phyloP scores from a whole-genome alignment of 2,797 vertebrate species.

The Hippocampus kuda region DNA sequence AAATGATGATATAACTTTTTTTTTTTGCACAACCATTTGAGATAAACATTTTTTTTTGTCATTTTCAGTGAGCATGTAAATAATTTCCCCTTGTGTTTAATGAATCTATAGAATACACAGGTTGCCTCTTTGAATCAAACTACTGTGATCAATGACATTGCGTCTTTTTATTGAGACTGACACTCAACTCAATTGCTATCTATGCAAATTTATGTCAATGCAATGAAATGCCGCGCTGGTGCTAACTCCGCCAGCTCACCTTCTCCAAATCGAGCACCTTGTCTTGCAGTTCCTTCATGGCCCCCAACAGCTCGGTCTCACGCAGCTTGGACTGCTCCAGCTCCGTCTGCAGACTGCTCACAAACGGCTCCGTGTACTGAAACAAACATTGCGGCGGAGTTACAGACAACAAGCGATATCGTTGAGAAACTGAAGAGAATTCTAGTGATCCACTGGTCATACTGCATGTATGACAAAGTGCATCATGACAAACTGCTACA shows the following conservation, averaged over 20 bases:
- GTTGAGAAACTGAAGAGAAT: not conserved
- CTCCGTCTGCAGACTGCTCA: conserved; percentile 77
- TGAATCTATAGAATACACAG: no score
- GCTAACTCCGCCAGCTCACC: conserved; percentile 53
- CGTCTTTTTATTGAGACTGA: not conserved
- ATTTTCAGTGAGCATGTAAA: no score
- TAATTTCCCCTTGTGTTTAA: no score
- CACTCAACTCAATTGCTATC: not conserved
- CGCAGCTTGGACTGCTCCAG: conserved; percentile 82
- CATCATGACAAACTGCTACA: not conserved
- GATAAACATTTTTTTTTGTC: no score
- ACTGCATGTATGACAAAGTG: no score
- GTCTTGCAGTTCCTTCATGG: conserved; percentile 92
- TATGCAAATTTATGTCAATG: not conserved
- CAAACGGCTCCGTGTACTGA: conserved; percentile 79
- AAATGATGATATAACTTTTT: not conserved
- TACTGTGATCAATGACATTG: no score
- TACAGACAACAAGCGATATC: not conserved
- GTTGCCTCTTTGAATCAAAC: no score
- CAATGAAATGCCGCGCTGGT: not conserved
- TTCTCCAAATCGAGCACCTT: conserved; percentile 92
- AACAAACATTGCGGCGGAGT: conserved; percentile 15
- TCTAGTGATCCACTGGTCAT: no score
- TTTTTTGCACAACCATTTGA: not conserved
- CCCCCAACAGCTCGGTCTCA: conserved; percentile 79